Percentiles rank a stretch among this genome's conserved stretches.
Conservation (phyloP, 1,140 invertebrate genomes). For the Dendrolimus punctatus region DNA sequence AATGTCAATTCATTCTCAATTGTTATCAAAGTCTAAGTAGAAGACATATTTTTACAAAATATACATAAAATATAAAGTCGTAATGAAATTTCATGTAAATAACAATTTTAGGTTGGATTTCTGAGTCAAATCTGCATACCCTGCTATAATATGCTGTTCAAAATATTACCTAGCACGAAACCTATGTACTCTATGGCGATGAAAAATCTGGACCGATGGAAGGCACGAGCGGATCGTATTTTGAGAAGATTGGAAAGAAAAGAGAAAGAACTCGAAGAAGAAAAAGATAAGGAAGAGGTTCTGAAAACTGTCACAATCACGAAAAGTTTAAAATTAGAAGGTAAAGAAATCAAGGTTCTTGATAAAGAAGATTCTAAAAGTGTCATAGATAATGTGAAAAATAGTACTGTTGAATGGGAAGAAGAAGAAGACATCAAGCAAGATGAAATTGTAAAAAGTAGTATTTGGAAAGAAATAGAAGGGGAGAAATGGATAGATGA, state of each 20-base stretch:
- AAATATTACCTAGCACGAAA: conserved; percentile 80
- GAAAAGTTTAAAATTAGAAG: conserved; percentile 10
- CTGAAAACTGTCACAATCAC: conserved; percentile 3
- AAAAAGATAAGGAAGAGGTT: neutral
- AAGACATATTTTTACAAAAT: too few relatives aligned
- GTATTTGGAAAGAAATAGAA: conserved; percentile 24
- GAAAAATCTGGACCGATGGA: conserved; percentile 74
- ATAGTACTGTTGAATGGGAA: conserved; percentile 28
- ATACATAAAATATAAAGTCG: too few relatives aligned
- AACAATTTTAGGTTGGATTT: conserved; percentile 79
- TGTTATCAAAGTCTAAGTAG: too few relatives aligned
- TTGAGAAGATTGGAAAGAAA: conserved; percentile 3
- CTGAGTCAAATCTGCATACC: conserved; percentile 86
- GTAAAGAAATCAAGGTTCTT: neutral
- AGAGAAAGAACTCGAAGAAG: conserved; percentile 5
- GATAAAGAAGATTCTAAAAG: conserved; percentile 15
- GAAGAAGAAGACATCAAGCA: conserved; percentile 19
- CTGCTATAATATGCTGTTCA: conserved; percentile 81
- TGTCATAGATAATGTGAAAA: conserved; percentile 1
- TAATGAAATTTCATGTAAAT: too few relatives aligned
- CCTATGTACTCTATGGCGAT: conserved; percentile 80
- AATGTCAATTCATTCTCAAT: too few relatives aligned
- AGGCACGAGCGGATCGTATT: conserved; percentile 51
- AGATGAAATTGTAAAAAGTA: conserved; percentile 5
- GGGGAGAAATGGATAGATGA: conserved; percentile 27